Evolutionary conservation across 1,140 invertebrate species (phyloP).

Genomic region (Drosophila ironensis): DNA sequence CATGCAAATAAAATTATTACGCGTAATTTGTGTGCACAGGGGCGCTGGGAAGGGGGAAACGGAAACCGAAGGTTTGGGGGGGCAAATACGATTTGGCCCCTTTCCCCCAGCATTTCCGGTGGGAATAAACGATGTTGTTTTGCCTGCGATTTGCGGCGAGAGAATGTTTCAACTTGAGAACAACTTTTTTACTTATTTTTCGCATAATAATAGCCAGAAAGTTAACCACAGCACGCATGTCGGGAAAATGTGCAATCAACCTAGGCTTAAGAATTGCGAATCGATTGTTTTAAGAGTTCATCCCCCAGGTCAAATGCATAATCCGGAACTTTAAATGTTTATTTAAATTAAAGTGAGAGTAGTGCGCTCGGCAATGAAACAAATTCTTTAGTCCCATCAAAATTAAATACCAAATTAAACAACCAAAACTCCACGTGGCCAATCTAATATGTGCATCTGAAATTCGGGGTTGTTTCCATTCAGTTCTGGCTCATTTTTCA

Average conservation of each 20-base stretch:
- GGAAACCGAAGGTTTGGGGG: background rate
- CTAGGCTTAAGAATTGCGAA: too few species aligned
- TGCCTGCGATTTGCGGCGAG: slow-evolving; percentile 2
- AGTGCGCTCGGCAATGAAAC: too few species aligned
- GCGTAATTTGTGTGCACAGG: slow-evolving; percentile 69
- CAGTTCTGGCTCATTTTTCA: slow-evolving; percentile 57
- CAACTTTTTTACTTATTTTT: background rate
- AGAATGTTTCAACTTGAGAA: background rate
- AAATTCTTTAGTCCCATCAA: too few species aligned
- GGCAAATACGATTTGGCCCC: slow-evolving; percentile 11
- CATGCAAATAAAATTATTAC: slow-evolving; percentile 80
- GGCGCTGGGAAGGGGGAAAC: slow-evolving; percentile 24
- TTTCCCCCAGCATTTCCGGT: slow-evolving; percentile 6
- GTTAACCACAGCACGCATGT: too few species aligned
- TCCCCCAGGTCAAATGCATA: too few species aligned
- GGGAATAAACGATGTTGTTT: slow-evolving; percentile 4
- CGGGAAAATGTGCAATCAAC: too few species aligned
- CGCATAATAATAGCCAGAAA: too few species aligned
- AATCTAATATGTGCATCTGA: slow-evolving; percentile 64
- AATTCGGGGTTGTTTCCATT: slow-evolving; percentile 4
- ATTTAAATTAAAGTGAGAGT: too few species aligned
- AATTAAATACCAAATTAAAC: too few species aligned
- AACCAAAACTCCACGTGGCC: slow-evolving; percentile 3
- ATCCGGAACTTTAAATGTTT: too few species aligned
- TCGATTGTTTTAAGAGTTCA: too few species aligned